These are phyloP conservation scores for Papilio helenus DNA, from an alignment of 1,140 invertebrate genomes.

Conservation along the genomic window DNA sequence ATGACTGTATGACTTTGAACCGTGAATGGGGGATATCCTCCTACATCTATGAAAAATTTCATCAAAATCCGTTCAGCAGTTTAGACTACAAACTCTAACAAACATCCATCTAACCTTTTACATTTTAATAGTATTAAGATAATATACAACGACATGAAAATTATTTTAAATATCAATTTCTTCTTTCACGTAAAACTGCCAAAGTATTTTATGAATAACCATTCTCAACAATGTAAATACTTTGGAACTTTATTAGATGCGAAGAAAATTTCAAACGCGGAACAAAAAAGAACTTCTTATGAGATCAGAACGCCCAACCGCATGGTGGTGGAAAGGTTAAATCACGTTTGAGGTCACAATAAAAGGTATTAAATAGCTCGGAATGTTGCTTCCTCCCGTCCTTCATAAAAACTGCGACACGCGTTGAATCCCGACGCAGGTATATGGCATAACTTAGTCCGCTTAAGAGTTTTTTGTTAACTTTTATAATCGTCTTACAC, in stretches of 20 bases:
- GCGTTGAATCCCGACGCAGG: constrained; percentile 23
- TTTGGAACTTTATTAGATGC: constrained; percentile 3
- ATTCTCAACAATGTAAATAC: constrained; percentile 12
- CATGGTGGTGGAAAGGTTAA: constrained; percentile 38
- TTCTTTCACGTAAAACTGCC: not conserved
- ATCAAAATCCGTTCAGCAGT: no score
- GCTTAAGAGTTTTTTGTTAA: not conserved
- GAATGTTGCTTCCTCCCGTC: constrained; percentile 45
- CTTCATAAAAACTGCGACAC: constrained; percentile 39
- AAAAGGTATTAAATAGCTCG: constrained; percentile 54
- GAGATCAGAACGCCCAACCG: constrained; percentile 25
- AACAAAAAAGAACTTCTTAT: constrained; percentile 21
- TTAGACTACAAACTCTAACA: no score
- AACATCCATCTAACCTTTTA: no score
- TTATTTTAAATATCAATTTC: not conserved
- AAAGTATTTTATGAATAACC: constrained; percentile 6
- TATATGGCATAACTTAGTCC: constrained; percentile 24
- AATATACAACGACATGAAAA: not conserved
- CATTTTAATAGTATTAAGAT: no score
- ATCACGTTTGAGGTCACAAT: constrained; percentile 45
- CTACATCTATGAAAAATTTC: no score
- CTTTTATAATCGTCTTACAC: not conserved
- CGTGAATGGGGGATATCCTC: no score
- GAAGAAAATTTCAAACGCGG: not conserved
- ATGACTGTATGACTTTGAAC: no score